Evolutionary conservation across 2,888 invertebrate genomes (phyloP).

Genomic region (Dicyrtomina minuta): DNA sequence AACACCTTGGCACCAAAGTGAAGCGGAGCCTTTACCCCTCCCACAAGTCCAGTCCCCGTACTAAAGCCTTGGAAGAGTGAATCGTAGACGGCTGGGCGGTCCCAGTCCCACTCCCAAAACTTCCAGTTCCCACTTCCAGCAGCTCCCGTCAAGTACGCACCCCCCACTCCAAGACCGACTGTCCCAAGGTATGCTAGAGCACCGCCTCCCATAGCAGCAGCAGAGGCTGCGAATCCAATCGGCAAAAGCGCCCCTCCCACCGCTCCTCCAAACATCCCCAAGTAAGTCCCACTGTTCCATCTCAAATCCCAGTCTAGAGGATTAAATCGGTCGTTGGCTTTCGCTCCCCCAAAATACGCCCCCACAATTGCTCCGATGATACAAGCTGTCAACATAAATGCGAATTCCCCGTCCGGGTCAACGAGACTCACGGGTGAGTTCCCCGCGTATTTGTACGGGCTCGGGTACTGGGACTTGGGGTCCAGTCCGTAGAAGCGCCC

Average conservation of each 20-base stretch:
- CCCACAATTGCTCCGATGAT: slow-evolving; percentile 11
- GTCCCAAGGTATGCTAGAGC: slow-evolving; percentile 7
- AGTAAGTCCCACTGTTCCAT: slow-evolving; percentile 6
- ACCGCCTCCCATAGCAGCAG: background rate
- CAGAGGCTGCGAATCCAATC: slow-evolving; percentile 23
- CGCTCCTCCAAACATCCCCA: slow-evolving; percentile 28
- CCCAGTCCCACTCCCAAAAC: slow-evolving; percentile 29
- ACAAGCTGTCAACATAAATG: background rate
- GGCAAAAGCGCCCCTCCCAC: slow-evolving; percentile 27
- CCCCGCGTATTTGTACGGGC: slow-evolving; percentile 52
- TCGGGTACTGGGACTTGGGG: slow-evolving; percentile 42
- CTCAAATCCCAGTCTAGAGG: slow-evolving; percentile 29
- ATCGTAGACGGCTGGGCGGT: slow-evolving; percentile 4
- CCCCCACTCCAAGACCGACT: slow-evolving; percentile 18
- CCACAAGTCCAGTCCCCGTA: slow-evolving; percentile 17
- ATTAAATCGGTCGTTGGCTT: slow-evolving; percentile 32
- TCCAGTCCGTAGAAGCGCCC: slow-evolving; percentile 45
- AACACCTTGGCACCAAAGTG: background rate
- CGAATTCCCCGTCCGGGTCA: slow-evolving; percentile 38
- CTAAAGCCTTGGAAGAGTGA: slow-evolving; percentile 16
- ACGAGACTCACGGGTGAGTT: slow-evolving; percentile 37
- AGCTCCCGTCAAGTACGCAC: slow-evolving; percentile 21
- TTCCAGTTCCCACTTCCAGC: slow-evolving; percentile 28
- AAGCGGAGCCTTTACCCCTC: slow-evolving; percentile 6
- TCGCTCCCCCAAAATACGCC: slow-evolving; percentile 26